Base-by-base conservation (phyloP, 1,140 invertebrate species). In the Nylanderia fulva region DNA sequence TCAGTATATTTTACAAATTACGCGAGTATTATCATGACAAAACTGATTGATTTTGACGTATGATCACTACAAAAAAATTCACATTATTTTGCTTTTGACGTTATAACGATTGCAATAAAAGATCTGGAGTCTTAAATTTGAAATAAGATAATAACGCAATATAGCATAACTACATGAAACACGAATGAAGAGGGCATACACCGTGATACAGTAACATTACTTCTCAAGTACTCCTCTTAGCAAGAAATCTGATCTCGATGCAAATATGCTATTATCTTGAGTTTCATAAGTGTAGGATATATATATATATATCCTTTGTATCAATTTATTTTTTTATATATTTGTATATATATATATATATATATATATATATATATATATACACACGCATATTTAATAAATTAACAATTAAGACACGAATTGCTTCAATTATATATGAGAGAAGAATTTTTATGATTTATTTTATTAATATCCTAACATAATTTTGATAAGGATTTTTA, bases 201-300 rank as follows among this genome's bases (percentile, higher is more conserved):
- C 39, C 45, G 58, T 39, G 74, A 77, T 76, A 66, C 61, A n/a
- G 54, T 66, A 66, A 79, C 29, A 52, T 79, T 68, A 54, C 68
- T 39, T 58, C 24, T 18, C 66, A 66, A 42, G 18, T 56, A 33
- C 9, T 21, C 9, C 3, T 45, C 11, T 15, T 18, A 64, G 24
- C 21, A 27, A 71, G 66, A n/a, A 72, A 24, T 27, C 27, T 72
- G 52, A 82, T 82, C 21, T 24, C n/a, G 45, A 29, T n/a, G 24
- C 24, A 71, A 36, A 58, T 72, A 58, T 48, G 15, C n/a, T 79
- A 68, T 4, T 4, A n/a, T 18, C 13, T n/a, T 27, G 39, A 18
- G 2, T 42, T n/a, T 39, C 29, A 33, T 33, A 33, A 63, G 7
- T 15, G 2, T 42, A 2, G 11, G 36, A 58, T 58, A 72, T 15